These are phyloP conservation scores for Sinotaia quadrata DNA, from an alignment of 2,888 invertebrate genomes.

Conservation along the genomic window DNA sequence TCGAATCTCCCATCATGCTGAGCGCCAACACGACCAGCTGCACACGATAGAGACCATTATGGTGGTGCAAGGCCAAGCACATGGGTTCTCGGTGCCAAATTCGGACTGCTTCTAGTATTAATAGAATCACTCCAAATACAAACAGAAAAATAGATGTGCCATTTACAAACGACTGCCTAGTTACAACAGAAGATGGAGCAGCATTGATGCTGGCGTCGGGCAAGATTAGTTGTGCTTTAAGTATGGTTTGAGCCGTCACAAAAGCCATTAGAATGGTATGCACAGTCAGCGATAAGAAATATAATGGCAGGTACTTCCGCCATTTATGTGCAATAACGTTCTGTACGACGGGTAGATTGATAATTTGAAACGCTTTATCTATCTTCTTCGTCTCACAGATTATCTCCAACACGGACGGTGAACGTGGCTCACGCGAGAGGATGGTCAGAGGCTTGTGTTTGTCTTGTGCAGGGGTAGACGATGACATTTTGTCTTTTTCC, in stretches of 20 bases:
- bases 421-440: too few relatives aligned
- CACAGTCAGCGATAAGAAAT: slow-evolving; percentile 46
- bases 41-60: slow-evolving; percentile 47
- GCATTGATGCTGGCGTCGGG: not conserved
- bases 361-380: slow-evolving; percentile 46
- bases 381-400: slow-evolving; percentile 47
- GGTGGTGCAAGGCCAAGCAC: slow-evolving; percentile 32
- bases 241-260: slow-evolving; percentile 43
- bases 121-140: too few relatives aligned
- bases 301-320: slow-evolving; percentile 42
- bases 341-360: slow-evolving; percentile 47
- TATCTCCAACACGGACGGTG: slow-evolving; percentile 49
- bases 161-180: too few relatives aligned
- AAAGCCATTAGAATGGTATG: slow-evolving; percentile 46
- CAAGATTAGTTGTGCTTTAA: slow-evolving; percentile 22
- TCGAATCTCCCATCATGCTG: slow-evolving; percentile 42
- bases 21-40: slow-evolving; percentile 45
- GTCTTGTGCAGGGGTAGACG: too few relatives aligned
- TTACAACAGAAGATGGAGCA: too few relatives aligned
- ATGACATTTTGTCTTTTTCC: not conserved
- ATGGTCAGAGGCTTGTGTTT: too few relatives aligned
- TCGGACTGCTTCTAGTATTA: slow-evolving; percentile 16
- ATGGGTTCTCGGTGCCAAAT: slow-evolving; percentile 2
- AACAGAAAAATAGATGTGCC: too few relatives aligned
- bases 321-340: slow-evolving; percentile 53